These are phyloP conservation scores for Pseudonaja textilis DNA, from an alignment of 2,113 vertebrate species.

Conservation along the genomic window DNA sequence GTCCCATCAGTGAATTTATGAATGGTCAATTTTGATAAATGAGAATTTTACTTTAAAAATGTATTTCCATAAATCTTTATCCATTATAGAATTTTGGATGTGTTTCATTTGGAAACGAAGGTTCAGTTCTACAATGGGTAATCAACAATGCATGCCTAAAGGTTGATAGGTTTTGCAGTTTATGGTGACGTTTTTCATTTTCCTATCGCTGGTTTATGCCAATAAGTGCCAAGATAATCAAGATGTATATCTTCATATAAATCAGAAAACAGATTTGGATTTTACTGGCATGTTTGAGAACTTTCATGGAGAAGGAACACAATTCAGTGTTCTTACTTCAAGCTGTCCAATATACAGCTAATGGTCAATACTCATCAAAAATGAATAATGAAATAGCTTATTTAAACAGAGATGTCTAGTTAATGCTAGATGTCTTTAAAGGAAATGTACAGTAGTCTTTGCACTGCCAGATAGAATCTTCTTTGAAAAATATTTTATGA, in stretches of 20 bases:
- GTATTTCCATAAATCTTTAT: constrained; percentile 10
- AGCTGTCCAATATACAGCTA: background rate
- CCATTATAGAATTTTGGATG: constrained; percentile 31
- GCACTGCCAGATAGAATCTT: background rate
- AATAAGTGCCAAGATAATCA: background rate
- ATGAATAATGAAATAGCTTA: background rate
- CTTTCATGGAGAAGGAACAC: background rate
- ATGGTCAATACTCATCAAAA: background rate
- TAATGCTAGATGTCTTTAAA: background rate
- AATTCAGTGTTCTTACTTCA: constrained; percentile 25
- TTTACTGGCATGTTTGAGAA: background rate
- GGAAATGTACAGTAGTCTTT: background rate
- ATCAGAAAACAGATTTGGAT: background rate
- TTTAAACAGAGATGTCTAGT: background rate
- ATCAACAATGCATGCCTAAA: background rate
- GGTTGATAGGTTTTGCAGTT: background rate
- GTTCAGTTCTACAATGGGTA: constrained; percentile 23
- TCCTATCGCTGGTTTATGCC: background rate
- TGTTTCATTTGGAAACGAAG: constrained; percentile 49
- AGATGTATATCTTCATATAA: background rate
- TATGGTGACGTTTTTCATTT: background rate
- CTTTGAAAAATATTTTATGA: constrained; percentile 15
- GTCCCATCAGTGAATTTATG: background rate
- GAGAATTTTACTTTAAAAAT: background rate
- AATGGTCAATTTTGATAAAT: background rate